These are phyloP conservation scores for Lutjanus campechanus DNA, from an alignment of 2,797 vertebrate genomes.

Conservation along the genomic window DNA sequence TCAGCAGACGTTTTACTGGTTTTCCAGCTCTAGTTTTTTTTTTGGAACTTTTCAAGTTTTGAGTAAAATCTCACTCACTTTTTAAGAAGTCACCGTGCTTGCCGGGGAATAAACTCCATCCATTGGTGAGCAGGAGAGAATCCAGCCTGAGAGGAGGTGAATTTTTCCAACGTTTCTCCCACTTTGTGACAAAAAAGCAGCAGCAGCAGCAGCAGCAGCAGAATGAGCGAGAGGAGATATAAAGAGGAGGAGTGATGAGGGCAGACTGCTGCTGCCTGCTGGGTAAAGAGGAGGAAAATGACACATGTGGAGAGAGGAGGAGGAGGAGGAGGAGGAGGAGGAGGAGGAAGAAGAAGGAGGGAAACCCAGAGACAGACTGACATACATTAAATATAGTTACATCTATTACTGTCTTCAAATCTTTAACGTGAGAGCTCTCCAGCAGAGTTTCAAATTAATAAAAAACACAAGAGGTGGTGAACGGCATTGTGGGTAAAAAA, in stretches of 20 bases:
- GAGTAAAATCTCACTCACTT: slow-evolving; percentile 88
- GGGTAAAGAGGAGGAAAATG: slow-evolving; percentile 63
- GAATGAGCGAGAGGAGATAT: slow-evolving; percentile 29
- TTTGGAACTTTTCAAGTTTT: slow-evolving; percentile 11
- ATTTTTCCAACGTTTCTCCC: slow-evolving; percentile 28
- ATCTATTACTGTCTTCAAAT: slow-evolving; percentile 1
- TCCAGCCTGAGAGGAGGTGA: slow-evolving; percentile 86
- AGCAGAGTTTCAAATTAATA: background rate
- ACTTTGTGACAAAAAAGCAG: background rate
- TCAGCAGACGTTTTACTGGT: background rate
- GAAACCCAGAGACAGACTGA: slow-evolving; percentile 45
- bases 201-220: background rate
- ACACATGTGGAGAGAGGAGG: slow-evolving; percentile 55
- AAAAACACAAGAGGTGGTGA: background rate
- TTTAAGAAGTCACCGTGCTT: slow-evolving; percentile 90
- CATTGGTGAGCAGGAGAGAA: slow-evolving; percentile 94
- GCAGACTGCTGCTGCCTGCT: slow-evolving; percentile 63
- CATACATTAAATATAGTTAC: slow-evolving; percentile 4
- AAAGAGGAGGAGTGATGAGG: slow-evolving; percentile 56
- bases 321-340: slow-evolving; percentile 5
- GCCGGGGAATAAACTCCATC: slow-evolving; percentile 90
- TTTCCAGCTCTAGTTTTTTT: too few relatives aligned
- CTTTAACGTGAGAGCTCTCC: background rate
- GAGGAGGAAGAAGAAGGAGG: slow-evolving; percentile 35
- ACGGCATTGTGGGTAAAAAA: background rate